Base-by-base conservation (phyloP, 2,113 vertebrate genomes). In the Datnioides undecimradiatus region DNA sequence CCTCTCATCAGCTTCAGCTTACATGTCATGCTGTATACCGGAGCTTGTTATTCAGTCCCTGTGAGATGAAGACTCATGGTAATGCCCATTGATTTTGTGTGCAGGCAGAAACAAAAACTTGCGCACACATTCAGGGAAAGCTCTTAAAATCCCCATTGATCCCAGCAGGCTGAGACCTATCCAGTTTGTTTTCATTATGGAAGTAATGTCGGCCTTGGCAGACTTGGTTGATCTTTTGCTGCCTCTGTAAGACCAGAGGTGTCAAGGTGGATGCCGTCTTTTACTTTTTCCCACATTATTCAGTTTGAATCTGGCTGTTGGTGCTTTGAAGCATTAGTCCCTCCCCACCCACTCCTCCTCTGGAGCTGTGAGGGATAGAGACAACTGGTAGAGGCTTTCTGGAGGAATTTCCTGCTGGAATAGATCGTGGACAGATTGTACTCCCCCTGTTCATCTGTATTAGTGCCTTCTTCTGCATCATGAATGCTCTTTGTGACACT, bases 41-140 rank as follows among this genome's bases (percentile, higher is more conserved):
- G 71, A 45, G 58, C 78, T 80, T 86, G 68, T 86, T 86, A 79
- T 73, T 88, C 82, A 84, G 75, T 72, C 80, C 51, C 73, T 72
- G 81, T 62, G 87, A 88, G 79, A 88, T 90, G 76, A 78, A 85
- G 78, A 77, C 84, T 81, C 73, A 60, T 83, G 83, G 83, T 87
- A 90, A 92, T 86, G 83, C 76, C 67, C 79, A 90, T 88, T 91
- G 91, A 93, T 93, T 90, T 87, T 79, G 72, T 78, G 80, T 55
- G 82, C 68, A 51, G 72, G 62, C 79, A 85, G 85, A 86, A 79
- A 88, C 54, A 72, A 78, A 88, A 85, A 62, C 68, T 36, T 33
- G 11, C 6, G 74, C 51, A 40, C 74, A 71, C 48, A 68, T 41
- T 57, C 46, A 43, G 66, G 70, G 67, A 92, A 88, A 91, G 88